Percentiles rank a stretch among this genome's conserved stretches.
These are phyloP conservation scores for Trialeurodes vaporariorum DNA, from an alignment of 1,140 invertebrate genomes.

Conservation along the genomic window DNA sequence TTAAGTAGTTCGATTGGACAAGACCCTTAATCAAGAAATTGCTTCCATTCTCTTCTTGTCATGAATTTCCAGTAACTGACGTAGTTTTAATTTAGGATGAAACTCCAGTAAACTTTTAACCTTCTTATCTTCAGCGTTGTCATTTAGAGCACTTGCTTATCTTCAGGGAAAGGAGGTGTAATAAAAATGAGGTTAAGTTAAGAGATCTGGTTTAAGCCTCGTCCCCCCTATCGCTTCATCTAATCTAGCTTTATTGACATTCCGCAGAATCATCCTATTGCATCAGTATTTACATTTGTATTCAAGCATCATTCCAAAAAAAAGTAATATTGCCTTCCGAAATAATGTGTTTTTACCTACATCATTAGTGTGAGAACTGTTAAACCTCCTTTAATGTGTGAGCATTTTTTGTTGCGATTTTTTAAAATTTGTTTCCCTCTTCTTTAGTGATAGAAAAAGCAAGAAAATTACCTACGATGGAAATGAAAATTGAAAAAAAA, in stretches of 20 bases:
- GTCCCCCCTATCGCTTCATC: too few species aligned
- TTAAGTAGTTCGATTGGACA: too few species aligned
- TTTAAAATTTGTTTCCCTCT: background rate
- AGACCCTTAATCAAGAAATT: too few species aligned
- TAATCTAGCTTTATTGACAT: background rate
- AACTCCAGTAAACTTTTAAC: background rate
- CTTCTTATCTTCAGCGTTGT: background rate
- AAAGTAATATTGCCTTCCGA: too few species aligned
- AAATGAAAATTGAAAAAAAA: background rate
- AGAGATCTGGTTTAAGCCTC: too few species aligned
- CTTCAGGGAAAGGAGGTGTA: background rate
- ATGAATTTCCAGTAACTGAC: too few species aligned
- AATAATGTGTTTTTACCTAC: too few species aligned
- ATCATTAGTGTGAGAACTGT: too few species aligned
- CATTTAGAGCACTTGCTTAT: background rate
- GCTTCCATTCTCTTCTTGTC: too few species aligned
- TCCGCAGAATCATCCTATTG: background rate
- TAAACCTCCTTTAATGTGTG: too few species aligned
- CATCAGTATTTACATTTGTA: background rate
- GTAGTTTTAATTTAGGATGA: too few species aligned
- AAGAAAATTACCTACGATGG: background rate
- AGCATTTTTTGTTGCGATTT: too few species aligned
- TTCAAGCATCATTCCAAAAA: slow-evolving; percentile 1
- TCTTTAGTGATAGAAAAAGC: background rate
- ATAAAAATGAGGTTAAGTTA: background rate